Base-by-base conservation (phyloP, 2,113 vertebrate genomes). In the Tiliqua scincoides region DNA sequence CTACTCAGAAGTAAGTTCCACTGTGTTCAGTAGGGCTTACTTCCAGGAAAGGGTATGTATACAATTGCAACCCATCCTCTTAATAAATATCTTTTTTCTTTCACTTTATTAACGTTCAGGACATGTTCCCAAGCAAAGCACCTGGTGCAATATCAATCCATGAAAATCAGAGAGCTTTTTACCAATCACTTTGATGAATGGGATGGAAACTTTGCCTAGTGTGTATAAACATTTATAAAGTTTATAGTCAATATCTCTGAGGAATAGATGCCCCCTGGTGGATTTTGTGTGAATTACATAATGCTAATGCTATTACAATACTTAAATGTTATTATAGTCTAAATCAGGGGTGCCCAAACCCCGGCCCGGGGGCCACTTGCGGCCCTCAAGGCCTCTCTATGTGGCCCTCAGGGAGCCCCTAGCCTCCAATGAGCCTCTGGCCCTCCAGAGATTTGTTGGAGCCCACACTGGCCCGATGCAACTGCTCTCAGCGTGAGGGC, bases 231-330 rank as follows among this genome's bases (percentile, higher is more conserved):
- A 27, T 40, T 6, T 62, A 14, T 79, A 18, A 71, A 0, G 6
- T 35, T 8, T 0, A 25, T n/a, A 71, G 17, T 1, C 15, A 65
- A 48, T 81, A 92, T 94, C 92, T 84, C 35, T 37, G 77, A 85
- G 87, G 85, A 32, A 11, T 48, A 76, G 40, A 5, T 88, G 90
- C 90, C 88, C 79, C 65, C 93, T 90, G n/a, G 30, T 85, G 94
- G 91, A 68, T 52, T 54, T 54, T 1, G 12, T 1, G 57, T 9
- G 85, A 93, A 91, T 35, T 70, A 86, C 83, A 88, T 72, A 72
- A 82, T 7, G 1, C 27, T 15, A 1, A 25, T 2, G 1, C 6
- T 4, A 2, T 11, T 12, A 20, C 11, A 73, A 10, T 12, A 20
- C 14, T 43, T 59, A 83, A 6, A 14, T 0, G 15, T 48, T 80